Base-by-base conservation (phyloP, 1,140 invertebrate genomes). In the Pentalonia nigronervosa region DNA sequence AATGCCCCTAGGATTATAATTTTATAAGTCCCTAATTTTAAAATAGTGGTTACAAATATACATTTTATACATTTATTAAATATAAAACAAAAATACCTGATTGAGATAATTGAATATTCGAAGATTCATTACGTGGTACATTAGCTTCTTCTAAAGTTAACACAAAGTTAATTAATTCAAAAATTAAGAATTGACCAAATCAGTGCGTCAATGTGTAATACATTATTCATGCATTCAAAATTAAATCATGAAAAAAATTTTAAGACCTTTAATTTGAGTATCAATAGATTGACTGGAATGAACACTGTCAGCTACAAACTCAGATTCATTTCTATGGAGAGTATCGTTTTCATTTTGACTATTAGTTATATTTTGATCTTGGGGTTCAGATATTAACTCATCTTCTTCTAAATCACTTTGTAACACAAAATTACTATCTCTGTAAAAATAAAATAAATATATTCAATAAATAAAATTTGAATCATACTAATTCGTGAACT, bases 401-500 rank as follows among this genome's bases (percentile, higher is more conserved):
- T 81, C 11, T 20, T 76, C 36, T 47, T 67, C 11, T 45, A 17
- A 48, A 23, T 45, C 23, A 76, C 3, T 76, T 21, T 41, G n/a
- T 41, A 45, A 53, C n/a, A 25, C 17, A 41, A 90, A 36, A 50
- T 34, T 45, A 91, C 8, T 17, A 48, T 53, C 47, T 17, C 91
- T 93, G 14, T 21, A 84, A 93, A 81, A 91, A 53, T 89, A 2
- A 81, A 91, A 53, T 89, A 9, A 89, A 53, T 56, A 53, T 20
- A 0, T 50, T 87, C 21, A 88, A 3, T 88, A 50, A 8, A 88
- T 20, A 50, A 8, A 67, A n/a, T n/a, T n/a, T 30, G 30, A 67
- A 81, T 81, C 20, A 81, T 81, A 34, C 14, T 81, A 81, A 81
- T 48, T 17, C 17, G 11, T 47, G 9, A 11, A 25, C 48, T 91